Percentiles rank a stretch among this genome's conserved stretches.
Conservation (phyloP, 2,797 vertebrate genomes). For the Tolypeutes matacus region DNA sequence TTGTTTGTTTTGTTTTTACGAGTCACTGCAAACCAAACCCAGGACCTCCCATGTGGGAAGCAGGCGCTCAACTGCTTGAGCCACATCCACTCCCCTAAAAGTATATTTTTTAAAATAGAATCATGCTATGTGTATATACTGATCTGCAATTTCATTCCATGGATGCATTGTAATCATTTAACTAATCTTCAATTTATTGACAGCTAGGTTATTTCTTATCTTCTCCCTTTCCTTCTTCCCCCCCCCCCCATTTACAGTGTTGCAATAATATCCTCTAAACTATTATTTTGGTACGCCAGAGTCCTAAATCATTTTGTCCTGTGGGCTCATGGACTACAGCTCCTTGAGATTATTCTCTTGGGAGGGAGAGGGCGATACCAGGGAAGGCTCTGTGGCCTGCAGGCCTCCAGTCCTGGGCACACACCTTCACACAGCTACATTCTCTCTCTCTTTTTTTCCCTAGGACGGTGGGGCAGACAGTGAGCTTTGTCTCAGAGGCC, state of each 20-base stretch:
- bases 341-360: background rate
- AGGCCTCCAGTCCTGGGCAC: background rate
- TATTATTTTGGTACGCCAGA: background rate
- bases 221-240: no score
- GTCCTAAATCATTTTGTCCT: background rate
- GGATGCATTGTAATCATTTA: background rate
- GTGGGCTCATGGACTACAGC: background rate
- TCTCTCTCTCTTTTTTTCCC: background rate
- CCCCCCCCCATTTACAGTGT: background rate
- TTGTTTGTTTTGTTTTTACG: no score
- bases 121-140: fast-evolving
- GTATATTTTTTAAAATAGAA: background rate
- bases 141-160: background rate
- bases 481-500: fast-evolving
- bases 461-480: background rate
- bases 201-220: background rate
- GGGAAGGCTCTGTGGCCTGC: background rate
- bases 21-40: no score
- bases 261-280: background rate
- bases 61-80: no score
- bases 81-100: no score
- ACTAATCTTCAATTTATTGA: background rate
- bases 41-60: no score
- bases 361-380: no score
- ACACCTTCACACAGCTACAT: background rate